Conservation (phyloP, 2,113 vertebrate genomes). For the Bombycilla garrulus region DNA sequence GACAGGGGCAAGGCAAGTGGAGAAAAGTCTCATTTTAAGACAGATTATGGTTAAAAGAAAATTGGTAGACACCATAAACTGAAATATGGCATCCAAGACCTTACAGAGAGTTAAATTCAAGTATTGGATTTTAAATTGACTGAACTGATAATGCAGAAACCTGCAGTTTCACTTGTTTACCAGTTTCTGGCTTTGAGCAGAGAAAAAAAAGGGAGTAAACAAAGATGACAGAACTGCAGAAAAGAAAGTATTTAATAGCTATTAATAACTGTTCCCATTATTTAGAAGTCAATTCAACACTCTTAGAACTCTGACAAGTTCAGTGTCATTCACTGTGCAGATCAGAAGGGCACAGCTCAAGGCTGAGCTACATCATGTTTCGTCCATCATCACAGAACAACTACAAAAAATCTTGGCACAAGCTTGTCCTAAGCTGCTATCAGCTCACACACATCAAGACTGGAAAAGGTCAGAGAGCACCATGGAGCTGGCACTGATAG, state of each 20-base stretch:
- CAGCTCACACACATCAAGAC: slow-evolving; percentile 5
- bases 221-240: neutral
- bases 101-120: neutral
- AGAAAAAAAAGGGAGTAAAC: neutral
- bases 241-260: neutral
- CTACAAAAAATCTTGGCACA: neutral
- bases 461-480: slow-evolving; percentile 26
- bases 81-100: neutral
- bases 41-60: neutral
- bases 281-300: slow-evolving; percentile 11
- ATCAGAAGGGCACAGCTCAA: neutral
- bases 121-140: neutral
- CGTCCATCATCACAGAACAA: neutral
- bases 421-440: neutral
- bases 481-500: neutral
- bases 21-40: neutral
- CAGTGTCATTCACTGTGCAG: neutral
- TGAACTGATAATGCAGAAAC: neutral
- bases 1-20: neutral
- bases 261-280: neutral
- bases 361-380: neutral
- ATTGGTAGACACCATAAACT: neutral
- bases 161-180: neutral
- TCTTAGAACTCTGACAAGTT: neutral
- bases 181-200: neutral